Conservation (phyloP, 2,888 invertebrate species). For the Volucella zonaria region DNA sequence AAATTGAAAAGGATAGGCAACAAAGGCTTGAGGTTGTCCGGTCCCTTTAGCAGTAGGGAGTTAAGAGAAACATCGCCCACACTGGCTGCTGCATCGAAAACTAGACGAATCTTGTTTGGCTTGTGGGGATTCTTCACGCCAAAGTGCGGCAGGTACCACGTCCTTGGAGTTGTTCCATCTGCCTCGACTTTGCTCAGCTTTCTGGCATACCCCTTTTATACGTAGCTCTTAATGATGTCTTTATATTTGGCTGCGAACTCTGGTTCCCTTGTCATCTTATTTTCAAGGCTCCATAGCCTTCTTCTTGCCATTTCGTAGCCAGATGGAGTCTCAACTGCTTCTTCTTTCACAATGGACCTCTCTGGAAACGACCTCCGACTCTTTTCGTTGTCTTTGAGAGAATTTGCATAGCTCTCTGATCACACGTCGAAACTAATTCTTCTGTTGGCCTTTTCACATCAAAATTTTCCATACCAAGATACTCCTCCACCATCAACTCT, state of each 20-base stretch:
- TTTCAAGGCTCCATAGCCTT: constrained; percentile 37
- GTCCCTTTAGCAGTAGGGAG: constrained; percentile 6
- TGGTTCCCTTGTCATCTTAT: constrained; percentile 8
- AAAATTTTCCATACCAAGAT: constrained; percentile 36
- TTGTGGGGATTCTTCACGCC: constrained; percentile 47
- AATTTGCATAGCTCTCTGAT: too few species aligned
- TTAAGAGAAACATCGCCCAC: constrained; percentile 21
- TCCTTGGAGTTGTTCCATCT: constrained; percentile 28
- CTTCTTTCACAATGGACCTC: too few species aligned
- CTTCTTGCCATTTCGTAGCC: constrained; percentile 36
- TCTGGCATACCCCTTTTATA: neutral
- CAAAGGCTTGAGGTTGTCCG: constrained; percentile 73
- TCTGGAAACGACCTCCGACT: too few species aligned
- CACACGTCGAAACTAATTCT: too few species aligned
- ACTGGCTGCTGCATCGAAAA: constrained; percentile 44
- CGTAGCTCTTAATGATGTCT: constrained; percentile 6
- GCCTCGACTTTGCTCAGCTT: constrained; percentile 26
- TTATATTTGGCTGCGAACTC: neutral
- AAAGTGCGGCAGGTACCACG: constrained; percentile 40
- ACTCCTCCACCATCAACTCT: neutral
- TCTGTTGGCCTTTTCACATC: constrained; percentile 5
- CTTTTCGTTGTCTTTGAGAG: too few species aligned
- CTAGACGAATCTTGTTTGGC: constrained; percentile 12
- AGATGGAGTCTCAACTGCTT: constrained; percentile 12
- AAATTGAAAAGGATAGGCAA: constrained; percentile 58